Evolutionary conservation across 2,797 vertebrate genomes (phyloP), one percentile per base, ranked within the genome.

Genomic region (Martes flavigula): DNA sequence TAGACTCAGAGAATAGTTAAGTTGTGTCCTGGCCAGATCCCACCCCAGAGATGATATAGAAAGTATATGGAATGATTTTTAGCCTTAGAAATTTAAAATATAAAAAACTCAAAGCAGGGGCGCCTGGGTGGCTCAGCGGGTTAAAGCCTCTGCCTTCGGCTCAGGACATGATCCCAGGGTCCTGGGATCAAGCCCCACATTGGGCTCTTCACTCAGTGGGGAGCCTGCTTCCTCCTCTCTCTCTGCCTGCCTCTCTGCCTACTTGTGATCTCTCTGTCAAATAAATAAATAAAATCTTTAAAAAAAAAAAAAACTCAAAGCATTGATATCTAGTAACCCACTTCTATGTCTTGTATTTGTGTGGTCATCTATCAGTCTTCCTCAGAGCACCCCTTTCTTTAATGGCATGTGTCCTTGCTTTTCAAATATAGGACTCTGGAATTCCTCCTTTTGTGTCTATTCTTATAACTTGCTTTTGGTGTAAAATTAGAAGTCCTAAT

Each of bases 281-380:
- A n/a, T n/a, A n/a, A n/a, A n/a, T n/a, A n/a, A n/a, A n/a, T n/a
- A n/a, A n/a, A n/a, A n/a, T n/a, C n/a, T n/a, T n/a, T n/a, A n/a
- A n/a, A n/a, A n/a, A n/a, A n/a, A n/a, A n/a, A 77, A 93, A 87
- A 87, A 91, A 46, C 90, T 92, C 77, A 51, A 73, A 72, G 32
- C 64, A 84, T 9, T 32, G 46, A 51, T 14, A 51, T 73, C 54
- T 88, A 70, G 20, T 84, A 72, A 93, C 21, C 35, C 35, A 72
- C 54, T 73, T 73, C 20, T 78, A 64, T 54, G 25, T 84, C 75
- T n/a, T 84, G 17, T 46, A 78, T 25, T 35, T 79, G 13, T 30
- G 32, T 92, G 64, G 38, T 81, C 48, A 43, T 60, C 72, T 87
- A 17, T 73, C 54, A 35, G 12, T 51, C 51, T 82, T 81, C 14